These are phyloP conservation scores for Pinctada fucata DNA, from an alignment of 2,888 invertebrate species.

Conservation along the genomic window DNA sequence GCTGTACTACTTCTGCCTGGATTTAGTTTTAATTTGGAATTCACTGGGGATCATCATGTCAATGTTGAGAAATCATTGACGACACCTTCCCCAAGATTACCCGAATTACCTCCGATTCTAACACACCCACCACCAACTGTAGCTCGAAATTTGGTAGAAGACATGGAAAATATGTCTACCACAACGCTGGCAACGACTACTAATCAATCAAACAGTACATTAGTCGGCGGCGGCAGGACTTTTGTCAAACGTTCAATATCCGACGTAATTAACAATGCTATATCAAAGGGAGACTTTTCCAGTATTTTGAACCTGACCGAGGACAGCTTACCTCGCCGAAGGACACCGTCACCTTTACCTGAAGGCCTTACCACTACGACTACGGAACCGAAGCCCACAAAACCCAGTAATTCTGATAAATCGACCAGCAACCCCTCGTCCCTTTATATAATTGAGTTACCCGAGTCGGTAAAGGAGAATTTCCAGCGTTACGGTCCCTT, in stretches of 20 bases:
- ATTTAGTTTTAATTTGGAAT: conserved; percentile 56
- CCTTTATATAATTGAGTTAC: conserved; percentile 20
- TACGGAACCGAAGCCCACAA: background rate
- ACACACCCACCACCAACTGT: conserved; percentile 8
- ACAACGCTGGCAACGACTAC: background rate
- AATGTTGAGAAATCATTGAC: background rate
- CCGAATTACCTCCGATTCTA: background rate
- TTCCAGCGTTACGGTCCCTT: conserved; percentile 55
- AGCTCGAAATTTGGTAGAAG: background rate
- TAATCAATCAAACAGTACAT: background rate
- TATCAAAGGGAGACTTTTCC: background rate
- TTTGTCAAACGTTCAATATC: conserved; percentile 4
- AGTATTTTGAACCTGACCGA: conserved; percentile 12
- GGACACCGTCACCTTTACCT: background rate
- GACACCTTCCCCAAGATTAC: background rate
- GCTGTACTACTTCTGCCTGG: conserved; percentile 56
- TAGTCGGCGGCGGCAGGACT: background rate
- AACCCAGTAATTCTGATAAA: background rate
- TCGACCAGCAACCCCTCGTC: background rate
- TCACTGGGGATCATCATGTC: conserved; percentile 23
- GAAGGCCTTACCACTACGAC: background rate
- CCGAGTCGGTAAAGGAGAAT: conserved; percentile 43
- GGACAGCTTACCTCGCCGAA: background rate
- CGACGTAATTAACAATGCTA: background rate
- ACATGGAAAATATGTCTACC: background rate